Conservation (phyloP, 1,140 invertebrate species). For the Phocides pigmalion region DNA sequence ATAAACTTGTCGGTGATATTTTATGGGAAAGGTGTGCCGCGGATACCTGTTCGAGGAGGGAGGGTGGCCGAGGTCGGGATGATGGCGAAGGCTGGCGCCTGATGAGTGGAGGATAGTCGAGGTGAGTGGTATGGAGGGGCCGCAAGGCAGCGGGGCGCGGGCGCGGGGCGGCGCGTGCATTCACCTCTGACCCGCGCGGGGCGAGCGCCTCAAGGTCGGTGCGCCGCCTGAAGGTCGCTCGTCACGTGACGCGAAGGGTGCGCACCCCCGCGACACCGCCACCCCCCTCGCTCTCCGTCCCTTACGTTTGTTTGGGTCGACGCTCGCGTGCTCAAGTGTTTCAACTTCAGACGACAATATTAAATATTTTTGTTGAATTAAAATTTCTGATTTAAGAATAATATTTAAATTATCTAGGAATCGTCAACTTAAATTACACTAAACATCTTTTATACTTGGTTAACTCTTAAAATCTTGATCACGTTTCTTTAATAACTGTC, state of each 20-base stretch:
- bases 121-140: constrained; percentile 65
- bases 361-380: constrained; percentile 15
- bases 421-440: too few relatives aligned
- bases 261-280: constrained; percentile 54
- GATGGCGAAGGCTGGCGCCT: constrained; percentile 53
- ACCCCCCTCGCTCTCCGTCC: constrained; percentile 37
- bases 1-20: constrained; percentile 82
- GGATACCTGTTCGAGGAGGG: constrained; percentile 76
- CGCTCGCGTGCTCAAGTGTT: constrained; percentile 50
- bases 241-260: constrained; percentile 77
- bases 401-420: too few relatives aligned
- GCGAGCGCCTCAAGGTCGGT: constrained; percentile 80
- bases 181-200: constrained; percentile 82
- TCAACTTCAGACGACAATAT: neutral
- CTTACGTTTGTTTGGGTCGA: constrained; percentile 54
- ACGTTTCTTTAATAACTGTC: too few relatives aligned
- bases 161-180: constrained; percentile 70
- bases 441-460: too few relatives aligned
- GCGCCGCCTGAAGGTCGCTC: constrained; percentile 79
- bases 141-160: constrained; percentile 44
- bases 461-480: too few relatives aligned
- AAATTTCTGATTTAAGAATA: neutral
- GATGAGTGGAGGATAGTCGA: constrained; percentile 52
- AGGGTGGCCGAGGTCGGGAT: constrained; percentile 62
- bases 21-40: constrained; percentile 82